phyloP scores from a whole-genome alignment of 2,113 vertebrate genomes.

The Xyliphius kryptos region DNA sequence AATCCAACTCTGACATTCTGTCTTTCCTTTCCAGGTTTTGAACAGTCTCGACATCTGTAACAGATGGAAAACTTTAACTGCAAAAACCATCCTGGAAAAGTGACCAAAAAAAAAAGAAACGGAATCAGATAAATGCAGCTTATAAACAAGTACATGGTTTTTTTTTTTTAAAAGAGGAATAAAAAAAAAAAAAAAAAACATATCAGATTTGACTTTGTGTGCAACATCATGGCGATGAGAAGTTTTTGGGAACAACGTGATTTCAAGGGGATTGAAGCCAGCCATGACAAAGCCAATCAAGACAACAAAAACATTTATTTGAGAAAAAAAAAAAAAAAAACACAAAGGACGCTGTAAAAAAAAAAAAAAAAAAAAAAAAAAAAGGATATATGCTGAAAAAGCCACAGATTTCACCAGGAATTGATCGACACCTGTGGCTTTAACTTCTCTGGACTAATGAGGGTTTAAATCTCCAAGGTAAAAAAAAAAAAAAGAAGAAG shows the following conservation, averaged over 20 bases:
- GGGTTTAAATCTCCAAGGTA: conserved; percentile 35
- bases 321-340: no score
- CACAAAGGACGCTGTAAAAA: no score
- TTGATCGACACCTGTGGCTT: conserved; percentile 23
- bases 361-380: no score
- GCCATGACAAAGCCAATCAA: neutral
- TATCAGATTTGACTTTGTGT: conserved; percentile 37
- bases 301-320: no score
- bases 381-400: no score
- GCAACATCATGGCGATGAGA: conserved; percentile 22
- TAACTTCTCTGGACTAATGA: conserved; percentile 39
- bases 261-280: conserved; percentile 22
- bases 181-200: conserved; percentile 21
- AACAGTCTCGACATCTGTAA: conserved; percentile 33
- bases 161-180: conserved; percentile 17
- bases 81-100: conserved; percentile 28
- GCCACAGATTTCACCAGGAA: no score
- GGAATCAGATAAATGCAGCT: neutral
- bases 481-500: no score
- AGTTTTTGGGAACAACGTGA: conserved; percentile 11
- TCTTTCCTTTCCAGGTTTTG: conserved; percentile 37
- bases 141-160: conserved; percentile 1
- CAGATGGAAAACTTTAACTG: conserved; percentile 39
- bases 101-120: conserved; percentile 15
- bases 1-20: no score